These are phyloP conservation scores for Ceratotherium simum DNA, from an alignment of 2,113 vertebrate species.

Conservation along the genomic window DNA sequence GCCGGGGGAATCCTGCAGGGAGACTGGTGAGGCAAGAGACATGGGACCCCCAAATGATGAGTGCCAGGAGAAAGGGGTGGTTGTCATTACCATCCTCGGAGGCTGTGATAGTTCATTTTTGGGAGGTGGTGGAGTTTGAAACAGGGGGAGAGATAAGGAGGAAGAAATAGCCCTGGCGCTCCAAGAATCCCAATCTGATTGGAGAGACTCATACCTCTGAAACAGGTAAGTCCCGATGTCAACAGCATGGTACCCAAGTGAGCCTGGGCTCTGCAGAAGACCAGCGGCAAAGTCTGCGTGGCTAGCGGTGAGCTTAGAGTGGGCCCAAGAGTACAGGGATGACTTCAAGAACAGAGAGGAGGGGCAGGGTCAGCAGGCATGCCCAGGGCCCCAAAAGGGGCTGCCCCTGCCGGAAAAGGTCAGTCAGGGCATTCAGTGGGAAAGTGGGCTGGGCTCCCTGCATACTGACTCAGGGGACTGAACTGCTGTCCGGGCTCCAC, in stretches of 20 bases:
- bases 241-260: background rate
- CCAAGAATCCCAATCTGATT: background rate
- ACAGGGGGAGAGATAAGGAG: no score
- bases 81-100: background rate
- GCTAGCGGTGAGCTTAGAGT: background rate
- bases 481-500: background rate
- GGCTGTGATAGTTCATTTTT: background rate
- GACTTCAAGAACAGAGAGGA: background rate
- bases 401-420: background rate
- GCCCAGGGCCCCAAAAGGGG: background rate
- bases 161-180: background rate
- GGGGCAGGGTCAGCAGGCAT: background rate
- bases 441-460: background rate
- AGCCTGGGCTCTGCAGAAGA: background rate
- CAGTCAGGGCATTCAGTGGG: background rate
- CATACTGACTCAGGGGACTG: background rate
- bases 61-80: background rate
- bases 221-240: background rate
- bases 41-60: accelerated
- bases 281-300: background rate
- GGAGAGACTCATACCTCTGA: background rate
- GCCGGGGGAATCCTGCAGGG: background rate
- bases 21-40: background rate
- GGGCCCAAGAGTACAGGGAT: no score
- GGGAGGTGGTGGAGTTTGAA: background rate